Conservation (phyloP, 2,888 invertebrate species). For the Drosophila robusta region DNA sequence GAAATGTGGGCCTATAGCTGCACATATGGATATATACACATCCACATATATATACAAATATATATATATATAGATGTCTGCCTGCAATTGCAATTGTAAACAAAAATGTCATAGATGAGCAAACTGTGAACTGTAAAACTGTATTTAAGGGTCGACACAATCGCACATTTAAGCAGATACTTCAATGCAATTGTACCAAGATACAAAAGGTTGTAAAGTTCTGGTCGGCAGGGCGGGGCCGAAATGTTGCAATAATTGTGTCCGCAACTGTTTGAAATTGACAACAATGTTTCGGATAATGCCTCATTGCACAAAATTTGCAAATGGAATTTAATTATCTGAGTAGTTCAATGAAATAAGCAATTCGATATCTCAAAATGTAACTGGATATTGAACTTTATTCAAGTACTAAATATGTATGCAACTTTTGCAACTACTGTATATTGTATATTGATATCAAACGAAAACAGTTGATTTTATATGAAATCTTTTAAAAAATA, state of each 20-base stretch:
- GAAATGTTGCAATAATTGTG: conserved; percentile 12
- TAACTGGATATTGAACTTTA: too few relatives aligned
- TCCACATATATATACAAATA: not conserved
- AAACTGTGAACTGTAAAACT: conserved; percentile 15
- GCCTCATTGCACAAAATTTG: not conserved
- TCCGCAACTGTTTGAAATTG: not conserved
- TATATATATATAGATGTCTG: not conserved
- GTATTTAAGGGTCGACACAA: conserved; percentile 11
- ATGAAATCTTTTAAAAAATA: too few relatives aligned
- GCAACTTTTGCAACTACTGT: too few relatives aligned
- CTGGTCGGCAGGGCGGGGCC: not conserved
- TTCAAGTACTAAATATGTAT: too few relatives aligned
- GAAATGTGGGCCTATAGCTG: conserved; percentile 8
- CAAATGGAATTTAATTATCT: not conserved
- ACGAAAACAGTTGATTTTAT: too few relatives aligned
- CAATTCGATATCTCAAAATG: too few relatives aligned
- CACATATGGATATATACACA: conserved; percentile 6
- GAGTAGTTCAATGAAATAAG: too few relatives aligned
- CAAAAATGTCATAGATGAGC: conserved; percentile 34
- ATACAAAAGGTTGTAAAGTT: conserved; percentile 8
- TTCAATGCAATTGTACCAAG: conserved; percentile 23
- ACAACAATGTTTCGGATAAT: not conserved
- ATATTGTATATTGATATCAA: too few relatives aligned
- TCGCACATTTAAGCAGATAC: conserved; percentile 4
- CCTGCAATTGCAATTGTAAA: conserved; percentile 43